Evolutionary conservation across 2,797 vertebrate species (phyloP).

Genomic region (Clarias platycephalus): DNA sequence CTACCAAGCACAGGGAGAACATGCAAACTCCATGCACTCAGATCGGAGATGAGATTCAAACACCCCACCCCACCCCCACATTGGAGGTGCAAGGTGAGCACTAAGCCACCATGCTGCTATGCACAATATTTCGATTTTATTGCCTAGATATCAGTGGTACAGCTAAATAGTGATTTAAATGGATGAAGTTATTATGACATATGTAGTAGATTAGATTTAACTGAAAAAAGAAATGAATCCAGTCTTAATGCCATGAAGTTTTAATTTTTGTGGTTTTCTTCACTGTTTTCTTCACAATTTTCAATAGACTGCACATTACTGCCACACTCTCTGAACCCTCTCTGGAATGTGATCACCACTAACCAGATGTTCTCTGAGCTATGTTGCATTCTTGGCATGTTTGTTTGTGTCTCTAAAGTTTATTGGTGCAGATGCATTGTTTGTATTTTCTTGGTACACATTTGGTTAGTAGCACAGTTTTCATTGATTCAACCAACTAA

Average conservation of each 20-base stretch:
- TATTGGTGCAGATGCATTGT: background rate
- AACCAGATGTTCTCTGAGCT: conserved; percentile 9
- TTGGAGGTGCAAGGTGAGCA: too few relatives aligned
- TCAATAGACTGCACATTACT: background rate
- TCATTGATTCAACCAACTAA: too few relatives aligned
- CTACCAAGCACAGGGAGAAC: too few relatives aligned
- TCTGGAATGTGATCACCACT: background rate
- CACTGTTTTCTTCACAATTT: background rate
- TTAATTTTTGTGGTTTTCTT: background rate
- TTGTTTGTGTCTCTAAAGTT: background rate
- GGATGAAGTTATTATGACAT: background rate
- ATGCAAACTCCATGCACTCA: too few relatives aligned
- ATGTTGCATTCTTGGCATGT: background rate
- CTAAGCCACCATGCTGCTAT: background rate
- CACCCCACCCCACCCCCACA: too few relatives aligned
- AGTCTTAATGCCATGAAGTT: background rate
- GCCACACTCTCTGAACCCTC: background rate
- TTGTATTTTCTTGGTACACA: background rate
- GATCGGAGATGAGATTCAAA: too few relatives aligned
- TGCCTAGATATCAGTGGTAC: background rate
- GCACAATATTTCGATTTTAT: background rate
- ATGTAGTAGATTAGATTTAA: background rate
- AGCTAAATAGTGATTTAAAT: background rate
- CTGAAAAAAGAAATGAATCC: background rate
- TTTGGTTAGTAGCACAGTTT: background rate